phyloP scores from a whole-genome alignment of 2,888 invertebrate species.

The Trachelus tabidus region DNA sequence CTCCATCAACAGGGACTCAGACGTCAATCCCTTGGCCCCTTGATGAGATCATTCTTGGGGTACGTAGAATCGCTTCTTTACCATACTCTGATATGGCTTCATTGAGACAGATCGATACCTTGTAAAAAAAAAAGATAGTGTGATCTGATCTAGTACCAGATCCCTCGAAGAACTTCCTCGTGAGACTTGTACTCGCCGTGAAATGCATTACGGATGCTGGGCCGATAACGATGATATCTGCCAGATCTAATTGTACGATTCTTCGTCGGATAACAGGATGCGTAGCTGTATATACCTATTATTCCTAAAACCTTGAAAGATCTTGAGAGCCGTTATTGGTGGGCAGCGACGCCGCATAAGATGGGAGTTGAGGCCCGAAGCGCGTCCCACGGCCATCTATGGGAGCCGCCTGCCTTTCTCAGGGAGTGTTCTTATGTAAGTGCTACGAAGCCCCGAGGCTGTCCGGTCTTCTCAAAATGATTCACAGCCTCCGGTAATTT shows the following conservation, averaged over 20 bases:
- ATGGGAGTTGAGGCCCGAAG: constrained; percentile 60
- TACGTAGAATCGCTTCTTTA: neutral
- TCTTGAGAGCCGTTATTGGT: constrained; percentile 53
- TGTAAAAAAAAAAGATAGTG: neutral
- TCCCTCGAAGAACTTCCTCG: neutral
- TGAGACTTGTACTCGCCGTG: neutral
- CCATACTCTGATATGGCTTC: neutral
- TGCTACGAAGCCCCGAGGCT: constrained; percentile 23
- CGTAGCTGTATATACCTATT: neutral
- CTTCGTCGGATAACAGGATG: neutral
- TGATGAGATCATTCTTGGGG: neutral
- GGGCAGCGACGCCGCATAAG: constrained; percentile 32
- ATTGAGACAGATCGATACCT: neutral
- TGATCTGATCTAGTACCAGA: neutral
- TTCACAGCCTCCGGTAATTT: constrained; percentile 66
- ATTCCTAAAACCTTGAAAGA: constrained; percentile 24
- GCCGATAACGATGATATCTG: neutral
- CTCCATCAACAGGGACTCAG: neutral
- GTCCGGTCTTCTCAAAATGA: constrained; percentile 58
- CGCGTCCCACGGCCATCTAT: constrained; percentile 63
- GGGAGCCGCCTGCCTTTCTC: constrained; percentile 58
- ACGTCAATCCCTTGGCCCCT: neutral
- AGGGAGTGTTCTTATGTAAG: constrained; percentile 44
- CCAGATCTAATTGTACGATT: neutral
- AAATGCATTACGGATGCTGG: neutral